Percentiles rank a stretch among this genome's conserved stretches.
Evolutionary conservation across 2,888 invertebrate species (phyloP).

Genomic region (Diplolepis rosae): DNA sequence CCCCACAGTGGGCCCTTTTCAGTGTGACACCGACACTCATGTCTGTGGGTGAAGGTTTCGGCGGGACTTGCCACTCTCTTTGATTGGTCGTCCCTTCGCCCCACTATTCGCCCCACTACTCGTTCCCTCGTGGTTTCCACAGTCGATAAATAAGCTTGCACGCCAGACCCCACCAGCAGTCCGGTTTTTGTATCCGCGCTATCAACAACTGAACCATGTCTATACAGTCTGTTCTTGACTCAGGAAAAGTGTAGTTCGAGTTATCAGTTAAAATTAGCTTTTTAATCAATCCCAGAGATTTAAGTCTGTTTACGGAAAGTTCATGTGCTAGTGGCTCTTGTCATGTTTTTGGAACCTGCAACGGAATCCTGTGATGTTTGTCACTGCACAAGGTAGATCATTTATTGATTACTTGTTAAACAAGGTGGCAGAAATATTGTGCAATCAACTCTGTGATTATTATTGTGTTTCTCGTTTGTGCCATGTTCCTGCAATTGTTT

Average conservation of each 20-base stretch:
- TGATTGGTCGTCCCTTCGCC: conserved; percentile 59
- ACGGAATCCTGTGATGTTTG: conserved; percentile 72
- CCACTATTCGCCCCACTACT: conserved; percentile 41
- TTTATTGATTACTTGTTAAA: background rate
- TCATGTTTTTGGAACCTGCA: conserved; percentile 70
- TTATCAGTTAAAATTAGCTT: background rate
- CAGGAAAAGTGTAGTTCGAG: background rate
- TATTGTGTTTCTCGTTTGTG: background rate
- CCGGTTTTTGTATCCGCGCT: background rate
- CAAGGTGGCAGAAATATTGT: background rate
- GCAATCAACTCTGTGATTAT: conserved; percentile 7
- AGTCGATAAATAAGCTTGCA: conserved; percentile 22
- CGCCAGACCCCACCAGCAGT: background rate
- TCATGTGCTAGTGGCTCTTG: too few species aligned
- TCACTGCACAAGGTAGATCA: conserved; percentile 72
- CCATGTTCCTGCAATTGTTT: background rate
- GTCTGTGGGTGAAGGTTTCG: conserved; percentile 48
- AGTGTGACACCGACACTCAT: background rate
- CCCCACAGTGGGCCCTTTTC: background rate
- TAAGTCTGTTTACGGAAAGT: background rate
- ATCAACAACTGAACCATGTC: background rate
- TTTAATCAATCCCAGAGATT: background rate
- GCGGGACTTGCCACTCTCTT: conserved; percentile 55
- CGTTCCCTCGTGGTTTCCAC: conserved; percentile 11
- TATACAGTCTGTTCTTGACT: background rate